These are phyloP conservation scores for Elephas maximus DNA, from an alignment of 2,113 vertebrate genomes.

Conservation along the genomic window DNA sequence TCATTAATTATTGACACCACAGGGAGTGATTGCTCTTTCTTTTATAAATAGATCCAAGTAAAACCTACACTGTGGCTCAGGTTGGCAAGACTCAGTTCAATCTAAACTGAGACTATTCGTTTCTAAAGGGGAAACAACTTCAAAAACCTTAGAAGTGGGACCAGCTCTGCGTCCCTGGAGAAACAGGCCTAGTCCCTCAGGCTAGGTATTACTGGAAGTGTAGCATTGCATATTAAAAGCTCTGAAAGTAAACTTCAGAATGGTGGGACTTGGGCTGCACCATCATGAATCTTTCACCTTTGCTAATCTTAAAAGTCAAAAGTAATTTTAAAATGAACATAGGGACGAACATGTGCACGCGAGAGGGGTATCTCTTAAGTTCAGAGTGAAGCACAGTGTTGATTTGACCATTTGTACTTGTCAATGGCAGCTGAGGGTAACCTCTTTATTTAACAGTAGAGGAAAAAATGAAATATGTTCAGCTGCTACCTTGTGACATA, in stretches of 20 bases:
- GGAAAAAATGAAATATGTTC: constrained; percentile 11
- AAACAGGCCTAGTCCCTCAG: constrained; percentile 77
- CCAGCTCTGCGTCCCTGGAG: constrained; percentile 71
- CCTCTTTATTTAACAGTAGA: constrained; percentile 18
- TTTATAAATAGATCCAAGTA: not conserved
- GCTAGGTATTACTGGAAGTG: constrained; percentile 53
- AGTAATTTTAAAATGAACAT: constrained; percentile 68
- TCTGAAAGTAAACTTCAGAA: constrained; percentile 73
- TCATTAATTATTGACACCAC: not conserved
- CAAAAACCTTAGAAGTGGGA: constrained; percentile 66
- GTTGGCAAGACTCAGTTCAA: not conserved
- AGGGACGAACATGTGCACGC: not conserved
- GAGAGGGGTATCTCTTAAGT: constrained; percentile 43
- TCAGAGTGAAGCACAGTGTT: not conserved
- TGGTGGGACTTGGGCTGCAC: constrained; percentile 58
- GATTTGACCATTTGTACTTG: constrained; percentile 2
- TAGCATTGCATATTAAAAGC: constrained; percentile 69
- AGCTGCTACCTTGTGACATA: constrained; percentile 33
- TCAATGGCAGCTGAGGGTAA: not conserved
- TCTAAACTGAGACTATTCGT: constrained; percentile 24
- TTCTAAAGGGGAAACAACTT: not conserved
- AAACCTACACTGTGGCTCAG: not conserved
- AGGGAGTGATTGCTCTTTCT: not conserved
- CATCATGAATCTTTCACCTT: constrained; percentile 83
- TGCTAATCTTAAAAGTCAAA: constrained; percentile 79